Evolutionary conservation across 2,888 invertebrate species (phyloP), one percentile per base, ranked within the genome.

Genomic region (Apamea epomidion): DNA sequence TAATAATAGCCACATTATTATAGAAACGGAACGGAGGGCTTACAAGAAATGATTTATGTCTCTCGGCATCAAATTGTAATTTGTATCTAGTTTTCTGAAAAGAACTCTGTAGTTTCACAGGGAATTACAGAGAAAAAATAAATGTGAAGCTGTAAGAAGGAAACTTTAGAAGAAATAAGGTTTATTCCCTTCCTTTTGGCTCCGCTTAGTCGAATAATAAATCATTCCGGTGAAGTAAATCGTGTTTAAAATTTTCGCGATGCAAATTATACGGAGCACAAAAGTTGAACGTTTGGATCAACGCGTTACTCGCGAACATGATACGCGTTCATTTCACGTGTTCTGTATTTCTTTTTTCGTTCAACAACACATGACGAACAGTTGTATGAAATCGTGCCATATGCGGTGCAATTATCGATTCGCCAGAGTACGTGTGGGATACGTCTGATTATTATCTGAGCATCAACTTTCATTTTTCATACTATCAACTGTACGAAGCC

Each of bases 401-500:
- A 80, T 88, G 88, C 78, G 72, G 16, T 83, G 84, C 80, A 84
- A 81, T 89, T 86, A 88, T 88, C 84, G 85, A 89, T 89, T 84
- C 81, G 80, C 75, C 80, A 78, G 80, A 85, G 73, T 84, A 86
- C 86, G 80, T 78, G 88, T 89, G 84, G 86, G 86, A 89, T 86
- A 81, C 81, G 84, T 81, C 81, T 54, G 82, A 85, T 89, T 81
- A 80, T 88, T 81, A 89, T 88, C 87, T 85, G 67, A 82, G 68
- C 81, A 82, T 78, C 76, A 81, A 84, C 88, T 88, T 88, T 88
- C 84, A 75, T 82, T 89, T 87, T 89, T 89, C 85, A 89, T 82
- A 83, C 72, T 73, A 82, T 79, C 77, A 76, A 78, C 73, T 87
- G 79, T 72, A 77, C 74, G 58, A 70, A 77, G 64, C 77, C 42